Evolutionary conservation across 2,797 vertebrate species (phyloP).

Genomic region (Apodemus agrarius): DNA sequence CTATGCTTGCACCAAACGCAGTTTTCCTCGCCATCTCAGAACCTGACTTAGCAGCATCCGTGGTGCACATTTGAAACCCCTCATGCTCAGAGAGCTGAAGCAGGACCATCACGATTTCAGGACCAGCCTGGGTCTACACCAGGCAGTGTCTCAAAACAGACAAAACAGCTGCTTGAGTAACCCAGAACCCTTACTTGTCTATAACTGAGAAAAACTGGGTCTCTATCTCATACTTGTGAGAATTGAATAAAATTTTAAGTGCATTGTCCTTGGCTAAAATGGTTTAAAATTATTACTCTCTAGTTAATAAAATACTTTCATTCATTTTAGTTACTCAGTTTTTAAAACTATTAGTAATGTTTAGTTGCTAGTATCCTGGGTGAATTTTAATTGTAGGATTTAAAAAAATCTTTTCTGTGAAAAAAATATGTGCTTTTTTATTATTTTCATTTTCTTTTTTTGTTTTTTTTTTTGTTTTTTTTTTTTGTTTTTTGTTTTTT

Average conservation of each 20-base stretch:
- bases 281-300: not conserved
- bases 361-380: not conserved
- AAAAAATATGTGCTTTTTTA: not conserved
- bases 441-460: too few relatives aligned
- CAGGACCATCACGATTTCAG: not conserved
- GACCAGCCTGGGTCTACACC: not conserved
- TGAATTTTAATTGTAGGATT: not conserved
- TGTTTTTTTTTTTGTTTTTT: too few relatives aligned
- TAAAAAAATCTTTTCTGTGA: not conserved
- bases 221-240: not conserved
- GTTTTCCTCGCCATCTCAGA: not conserved
- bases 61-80: not conserved
- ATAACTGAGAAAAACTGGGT: not conserved
- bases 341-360: not conserved
- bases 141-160: not conserved
- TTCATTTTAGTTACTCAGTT: not conserved
- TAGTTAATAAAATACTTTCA: not conserved
- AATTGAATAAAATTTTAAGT: not conserved
- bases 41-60: not conserved
- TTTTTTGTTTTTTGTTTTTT: too few relatives aligned
- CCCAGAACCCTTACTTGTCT: not conserved
- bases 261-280: not conserved
- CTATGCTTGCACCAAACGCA: not conserved
- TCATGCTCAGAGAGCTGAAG: not conserved
- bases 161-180: not conserved